These are phyloP conservation scores for Nycticryphes semicollaris DNA, from an alignment of 2,113 vertebrate genomes.

Conservation along the genomic window DNA sequence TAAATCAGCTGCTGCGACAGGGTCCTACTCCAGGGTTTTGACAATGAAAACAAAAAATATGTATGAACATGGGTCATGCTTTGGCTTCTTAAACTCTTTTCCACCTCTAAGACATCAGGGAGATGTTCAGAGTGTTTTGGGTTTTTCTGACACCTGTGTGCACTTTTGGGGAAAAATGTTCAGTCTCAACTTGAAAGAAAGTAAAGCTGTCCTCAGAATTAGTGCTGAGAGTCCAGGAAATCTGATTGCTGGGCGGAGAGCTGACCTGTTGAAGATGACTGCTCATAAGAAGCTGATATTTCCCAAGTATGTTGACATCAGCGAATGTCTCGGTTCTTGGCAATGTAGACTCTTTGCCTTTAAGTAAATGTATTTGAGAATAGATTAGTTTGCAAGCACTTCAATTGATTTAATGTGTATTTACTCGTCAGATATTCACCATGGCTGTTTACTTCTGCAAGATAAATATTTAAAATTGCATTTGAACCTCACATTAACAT, in stretches of 20 bases:
- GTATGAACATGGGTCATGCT: background rate
- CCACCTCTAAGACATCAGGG: background rate
- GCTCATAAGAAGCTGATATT: background rate
- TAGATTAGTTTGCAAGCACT: conserved; percentile 61
- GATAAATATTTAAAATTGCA: conserved; percentile 74
- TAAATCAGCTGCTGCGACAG: background rate
- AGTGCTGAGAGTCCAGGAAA: background rate
- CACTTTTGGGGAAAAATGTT: background rate
- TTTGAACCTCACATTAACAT: conserved; percentile 68
- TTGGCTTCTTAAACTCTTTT: background rate
- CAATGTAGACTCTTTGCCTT: conserved; percentile 7
- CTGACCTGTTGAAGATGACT: background rate
- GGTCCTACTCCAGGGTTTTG: background rate
- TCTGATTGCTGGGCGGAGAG: background rate
- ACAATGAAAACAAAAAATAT: background rate
- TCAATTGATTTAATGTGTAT: conserved; percentile 66
- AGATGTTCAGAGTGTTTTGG: background rate
- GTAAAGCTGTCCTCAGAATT: background rate
- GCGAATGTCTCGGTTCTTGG: background rate
- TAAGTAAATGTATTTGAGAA: conserved; percentile 64
- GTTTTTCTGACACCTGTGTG: background rate
- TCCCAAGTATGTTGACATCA: background rate
- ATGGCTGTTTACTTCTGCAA: conserved; percentile 66
- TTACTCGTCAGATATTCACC: conserved; percentile 67
- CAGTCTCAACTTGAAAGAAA: background rate